Conservation (phyloP, 2,888 invertebrate species). For the Drosophila antonietae region DNA sequence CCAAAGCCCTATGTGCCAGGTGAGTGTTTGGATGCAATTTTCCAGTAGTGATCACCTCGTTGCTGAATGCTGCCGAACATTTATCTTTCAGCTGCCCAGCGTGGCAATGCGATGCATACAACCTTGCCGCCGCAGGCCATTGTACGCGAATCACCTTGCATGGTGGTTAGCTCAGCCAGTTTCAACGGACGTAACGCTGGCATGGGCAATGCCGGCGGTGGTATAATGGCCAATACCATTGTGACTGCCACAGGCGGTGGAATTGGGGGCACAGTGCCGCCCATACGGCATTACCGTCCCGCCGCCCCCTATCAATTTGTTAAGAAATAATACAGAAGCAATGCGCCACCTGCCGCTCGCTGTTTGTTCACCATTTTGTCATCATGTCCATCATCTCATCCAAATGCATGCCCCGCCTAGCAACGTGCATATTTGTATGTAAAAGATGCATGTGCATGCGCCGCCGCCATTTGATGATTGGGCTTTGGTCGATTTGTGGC, state of each 20-base stretch:
- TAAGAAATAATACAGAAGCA: constrained; percentile 81
- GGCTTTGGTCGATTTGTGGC: constrained; percentile 37
- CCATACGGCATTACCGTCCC: constrained; percentile 80
- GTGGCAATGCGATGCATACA: constrained; percentile 81
- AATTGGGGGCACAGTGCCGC: constrained; percentile 70
- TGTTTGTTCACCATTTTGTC: constrained; percentile 71
- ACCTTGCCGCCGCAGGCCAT: constrained; percentile 80
- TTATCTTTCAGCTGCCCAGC: constrained; percentile 71
- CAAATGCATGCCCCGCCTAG: constrained; percentile 60
- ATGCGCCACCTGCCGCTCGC: constrained; percentile 68
- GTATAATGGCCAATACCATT: constrained; percentile 74
- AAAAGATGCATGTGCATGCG: constrained; percentile 46
- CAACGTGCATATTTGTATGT: constrained; percentile 36
- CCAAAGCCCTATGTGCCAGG: constrained; percentile 83
- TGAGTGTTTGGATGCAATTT: constrained; percentile 42
- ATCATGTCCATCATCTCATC: constrained; percentile 45
- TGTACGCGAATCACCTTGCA: constrained; percentile 80
- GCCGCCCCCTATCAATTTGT: constrained; percentile 82
- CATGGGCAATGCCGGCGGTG: constrained; percentile 71
- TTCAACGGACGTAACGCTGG: constrained; percentile 81
- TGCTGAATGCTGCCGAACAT: background rate
- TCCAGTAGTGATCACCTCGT: background rate
- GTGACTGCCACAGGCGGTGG: constrained; percentile 71
- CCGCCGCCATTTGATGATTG: constrained; percentile 54
- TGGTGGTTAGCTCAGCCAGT: constrained; percentile 80